Conservation (phyloP, 2,797 vertebrate genomes). For the Cyclopterus lumpus region DNA sequence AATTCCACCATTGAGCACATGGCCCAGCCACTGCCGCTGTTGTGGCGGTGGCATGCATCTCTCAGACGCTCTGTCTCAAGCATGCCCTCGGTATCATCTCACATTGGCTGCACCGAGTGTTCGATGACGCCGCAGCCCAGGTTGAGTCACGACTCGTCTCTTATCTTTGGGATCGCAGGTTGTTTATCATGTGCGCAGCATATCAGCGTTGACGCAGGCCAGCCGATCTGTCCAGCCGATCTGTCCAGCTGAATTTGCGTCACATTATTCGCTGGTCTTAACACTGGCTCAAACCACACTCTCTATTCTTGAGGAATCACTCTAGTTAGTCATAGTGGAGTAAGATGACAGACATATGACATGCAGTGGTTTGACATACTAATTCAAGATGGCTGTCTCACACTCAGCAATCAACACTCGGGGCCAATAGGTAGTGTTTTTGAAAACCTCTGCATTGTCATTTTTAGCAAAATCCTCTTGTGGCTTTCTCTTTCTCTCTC, state of each 20-base stretch:
- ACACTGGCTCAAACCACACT: conserved; percentile 30
- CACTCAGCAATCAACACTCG: conserved; percentile 6
- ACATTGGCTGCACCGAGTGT: conserved; percentile 31
- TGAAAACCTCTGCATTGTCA: background rate
- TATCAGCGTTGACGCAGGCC: conserved; percentile 47
- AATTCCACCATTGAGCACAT: conserved; percentile 49
- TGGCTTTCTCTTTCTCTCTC: background rate
- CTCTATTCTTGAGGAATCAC: conserved; percentile 32
- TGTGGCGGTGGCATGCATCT: conserved; percentile 42
- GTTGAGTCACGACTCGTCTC: conserved; percentile 64
- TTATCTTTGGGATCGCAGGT: conserved; percentile 58
- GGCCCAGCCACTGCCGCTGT: conserved; percentile 40
- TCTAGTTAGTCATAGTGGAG: conserved; percentile 42
- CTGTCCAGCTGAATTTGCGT: conserved; percentile 46
- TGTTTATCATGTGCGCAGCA: conserved; percentile 55
- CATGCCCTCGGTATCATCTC: conserved; percentile 54
- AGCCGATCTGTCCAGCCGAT: conserved; percentile 32
- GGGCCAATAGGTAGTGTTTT: background rate
- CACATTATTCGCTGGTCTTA: conserved; percentile 54
- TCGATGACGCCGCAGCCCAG: conserved; percentile 12
- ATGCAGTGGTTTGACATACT: conserved; percentile 53
- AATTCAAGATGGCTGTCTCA: conserved; percentile 68
- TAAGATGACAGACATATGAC: conserved; percentile 44
- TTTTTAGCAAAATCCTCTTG: background rate
- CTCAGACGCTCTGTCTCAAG: conserved; percentile 36